Evolutionary conservation across 2,888 invertebrate species (phyloP), one percentile per base, ranked within the genome.

Genomic region (Heterodera filipjevi): DNA sequence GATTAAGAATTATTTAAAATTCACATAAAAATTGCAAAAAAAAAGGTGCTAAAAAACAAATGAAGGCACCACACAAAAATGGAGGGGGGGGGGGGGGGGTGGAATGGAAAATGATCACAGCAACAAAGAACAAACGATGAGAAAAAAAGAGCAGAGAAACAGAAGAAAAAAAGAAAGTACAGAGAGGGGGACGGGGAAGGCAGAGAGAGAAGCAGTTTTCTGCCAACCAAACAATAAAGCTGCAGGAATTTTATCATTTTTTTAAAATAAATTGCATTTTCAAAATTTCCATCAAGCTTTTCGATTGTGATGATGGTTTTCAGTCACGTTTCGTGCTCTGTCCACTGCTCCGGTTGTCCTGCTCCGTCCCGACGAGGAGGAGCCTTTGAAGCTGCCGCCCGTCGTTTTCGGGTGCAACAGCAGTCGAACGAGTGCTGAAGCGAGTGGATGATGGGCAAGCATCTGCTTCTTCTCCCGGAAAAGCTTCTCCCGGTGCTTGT

Each of bases 401-500:
- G 1, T 3, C 53, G 22, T 27, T 59, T 59, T 59, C 22, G 39
- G 53, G 22, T 8, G n/a, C 8, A 59, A 27, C n/a, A 59, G n/a
- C 8, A 59, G 59, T 1, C 59, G 59, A 12, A 82, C 78, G 49
- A 84, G 83, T 32, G 84, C 68, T 6, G 76, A 82, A 39, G 85
- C 79, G 22, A 86, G 81, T 16, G 83, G 77, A 72, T 86, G 81
- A 64, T 81, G 77, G 72, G 82, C 76, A 80, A 87, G 82, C 71
- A 82, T 84, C 27, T 82, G 77, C 64, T 81, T 79, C 19, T 84
- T 86, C 44, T 84, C 81, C 27, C 80, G 82, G 81, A 87, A 88
- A 2, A 88, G 87, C 39, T 82, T 85, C 73, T 88, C 86, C 1
- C 88, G 83, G 79, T 87, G 87, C 14, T 80, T 82, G 75, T 85